Percentiles rank a stretch among this genome's conserved stretches.
Conservation (phyloP, 2,113 vertebrate genomes). For the Pygoscelis adeliae region DNA sequence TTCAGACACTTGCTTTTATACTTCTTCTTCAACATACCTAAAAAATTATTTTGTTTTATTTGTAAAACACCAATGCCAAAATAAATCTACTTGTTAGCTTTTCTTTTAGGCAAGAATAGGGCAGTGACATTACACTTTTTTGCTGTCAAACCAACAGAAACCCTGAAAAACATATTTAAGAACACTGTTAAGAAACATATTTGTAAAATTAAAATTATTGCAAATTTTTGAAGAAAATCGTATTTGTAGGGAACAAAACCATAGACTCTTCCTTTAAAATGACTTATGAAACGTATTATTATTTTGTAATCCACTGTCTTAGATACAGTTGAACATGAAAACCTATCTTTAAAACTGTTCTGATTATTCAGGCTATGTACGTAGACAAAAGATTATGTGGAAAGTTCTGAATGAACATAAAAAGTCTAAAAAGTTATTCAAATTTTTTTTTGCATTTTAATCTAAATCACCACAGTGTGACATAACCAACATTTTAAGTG, state of each 20-base stretch:
- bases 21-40: neutral
- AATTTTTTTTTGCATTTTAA: neutral
- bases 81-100: neutral
- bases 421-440: neutral
- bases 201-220: neutral
- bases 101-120: neutral
- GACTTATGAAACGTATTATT: neutral
- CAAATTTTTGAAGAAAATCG: neutral
- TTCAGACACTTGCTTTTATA: neutral
- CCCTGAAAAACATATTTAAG: neutral
- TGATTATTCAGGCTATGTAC: neutral
- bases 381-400: neutral
- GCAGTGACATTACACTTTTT: neutral
- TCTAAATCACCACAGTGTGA: neutral
- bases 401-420: neutral
- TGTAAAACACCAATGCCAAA: neutral
- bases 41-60: neutral
- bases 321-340: neutral
- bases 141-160: neutral
- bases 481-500: neutral
- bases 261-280: neutral
- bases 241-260: neutral
- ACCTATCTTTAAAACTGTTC: neutral
- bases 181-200: neutral
- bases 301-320: neutral